phyloP scores from a whole-genome alignment of 1,140 invertebrate genomes.

The Drosophila equinoxialis region DNA sequence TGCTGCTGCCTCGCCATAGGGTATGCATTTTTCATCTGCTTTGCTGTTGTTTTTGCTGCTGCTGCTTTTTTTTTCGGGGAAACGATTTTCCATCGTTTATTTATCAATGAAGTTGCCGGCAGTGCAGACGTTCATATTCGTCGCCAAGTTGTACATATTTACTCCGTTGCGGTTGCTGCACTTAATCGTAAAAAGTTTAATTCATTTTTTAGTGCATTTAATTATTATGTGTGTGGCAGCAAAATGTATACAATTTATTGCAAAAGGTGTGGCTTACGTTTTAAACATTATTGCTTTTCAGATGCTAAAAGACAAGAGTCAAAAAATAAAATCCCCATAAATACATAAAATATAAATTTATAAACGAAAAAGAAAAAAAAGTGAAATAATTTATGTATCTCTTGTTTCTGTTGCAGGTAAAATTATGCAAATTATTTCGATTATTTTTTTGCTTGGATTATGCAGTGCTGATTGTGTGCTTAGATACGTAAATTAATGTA shows the following conservation, averaged over 20 bases:
- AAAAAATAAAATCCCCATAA: constrained; percentile 25
- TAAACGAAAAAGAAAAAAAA: constrained; percentile 3
- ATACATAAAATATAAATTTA: constrained; percentile 11
- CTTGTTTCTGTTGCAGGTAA: constrained; percentile 67
- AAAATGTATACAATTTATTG: constrained; percentile 75
- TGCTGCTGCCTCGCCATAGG: constrained; percentile 45
- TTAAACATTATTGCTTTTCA: constrained; percentile 41
- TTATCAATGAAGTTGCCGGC: constrained; percentile 76
- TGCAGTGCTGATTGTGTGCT: constrained; percentile 46
- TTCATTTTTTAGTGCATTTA: constrained; percentile 73
- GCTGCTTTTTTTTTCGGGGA: constrained; percentile 23
- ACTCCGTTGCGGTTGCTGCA: constrained; percentile 23
- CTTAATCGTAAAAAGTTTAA: constrained; percentile 49
- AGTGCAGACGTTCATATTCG: constrained; percentile 61
- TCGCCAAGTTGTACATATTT: constrained; percentile 17
- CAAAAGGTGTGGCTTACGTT: constrained; percentile 65
- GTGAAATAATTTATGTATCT: constrained; percentile 57
- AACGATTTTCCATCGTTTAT: constrained; percentile 60
- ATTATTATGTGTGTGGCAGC: constrained; percentile 61
- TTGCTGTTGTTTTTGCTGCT: background rate
- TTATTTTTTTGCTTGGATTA: constrained; percentile 41
- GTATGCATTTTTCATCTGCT: constrained; percentile 55
- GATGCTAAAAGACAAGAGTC: constrained; percentile 1
- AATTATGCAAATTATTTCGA: constrained; percentile 64
- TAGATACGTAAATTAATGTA: constrained; percentile 41